A percentile compares a stretch with the other conserved stretches of the same genome.
phyloP scores from a whole-genome alignment of 2,797 vertebrate species.

The Etheostoma perlongum region DNA sequence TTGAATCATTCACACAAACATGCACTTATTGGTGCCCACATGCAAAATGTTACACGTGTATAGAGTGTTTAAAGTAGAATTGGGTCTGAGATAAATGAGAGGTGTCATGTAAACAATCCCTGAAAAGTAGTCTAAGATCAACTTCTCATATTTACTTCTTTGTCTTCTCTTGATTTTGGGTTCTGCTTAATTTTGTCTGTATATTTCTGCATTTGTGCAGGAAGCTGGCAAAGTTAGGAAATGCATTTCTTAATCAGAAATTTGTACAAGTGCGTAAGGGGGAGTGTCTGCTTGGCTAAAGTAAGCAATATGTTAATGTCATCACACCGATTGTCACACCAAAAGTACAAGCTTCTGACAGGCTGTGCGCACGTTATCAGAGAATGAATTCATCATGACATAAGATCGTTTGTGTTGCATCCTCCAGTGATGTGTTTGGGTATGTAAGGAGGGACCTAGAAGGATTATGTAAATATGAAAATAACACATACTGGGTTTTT shows the following conservation, averaged over 20 bases:
- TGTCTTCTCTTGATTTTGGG: background rate
- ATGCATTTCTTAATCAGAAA: conserved; percentile 79
- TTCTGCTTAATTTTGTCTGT: conserved; percentile 19
- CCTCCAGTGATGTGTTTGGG: background rate
- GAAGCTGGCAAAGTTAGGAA: conserved; percentile 75
- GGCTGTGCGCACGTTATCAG: background rate
- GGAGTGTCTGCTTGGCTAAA: conserved; percentile 22
- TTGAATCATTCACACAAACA: background rate
- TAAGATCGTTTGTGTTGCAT: background rate
- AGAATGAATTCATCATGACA: conserved; percentile 31
- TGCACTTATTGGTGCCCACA: background rate
- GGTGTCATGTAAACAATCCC: background rate
- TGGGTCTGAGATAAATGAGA: background rate
- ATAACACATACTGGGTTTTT: conserved; percentile 31
- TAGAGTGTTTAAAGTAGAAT: background rate
- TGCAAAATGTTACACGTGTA: background rate
- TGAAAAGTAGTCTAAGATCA: background rate
- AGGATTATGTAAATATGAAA: background rate
- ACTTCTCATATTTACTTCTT: background rate
- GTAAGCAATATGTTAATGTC: conserved; percentile 17
- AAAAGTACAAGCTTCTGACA: background rate
- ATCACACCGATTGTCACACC: conserved; percentile 22
- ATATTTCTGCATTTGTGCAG: conserved; percentile 29
- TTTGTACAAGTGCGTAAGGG: conserved; percentile 68
- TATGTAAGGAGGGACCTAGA: background rate